Evolutionary conservation across 2,888 invertebrate genomes (phyloP), one percentile per base, ranked within the genome.

Genomic region (Mayetiola destructor): DNA sequence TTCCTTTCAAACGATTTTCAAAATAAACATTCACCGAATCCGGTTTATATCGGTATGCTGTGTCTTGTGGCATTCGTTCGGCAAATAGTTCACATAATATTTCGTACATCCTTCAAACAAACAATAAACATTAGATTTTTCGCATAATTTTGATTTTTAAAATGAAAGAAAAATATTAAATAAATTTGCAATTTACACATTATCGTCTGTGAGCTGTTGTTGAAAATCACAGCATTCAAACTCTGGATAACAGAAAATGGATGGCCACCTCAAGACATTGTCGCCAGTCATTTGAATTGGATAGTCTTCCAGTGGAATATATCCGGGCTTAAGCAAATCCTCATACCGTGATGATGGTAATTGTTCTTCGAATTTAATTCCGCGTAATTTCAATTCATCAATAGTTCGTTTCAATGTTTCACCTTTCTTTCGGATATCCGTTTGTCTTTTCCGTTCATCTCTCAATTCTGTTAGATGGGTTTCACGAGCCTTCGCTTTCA

Each of bases 211-310:
- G 65, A 93, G 88, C 59, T 80, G 78, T 68, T 86, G 82, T 39
- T 96, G 78, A 64, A 92, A 88, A 70, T 97, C 96, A 55, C 90
- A 87, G 64, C 86, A 81, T 59, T 82, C 76, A 66, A 84, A 84
- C 71, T 95, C 93, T 0, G 95, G 95, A 70, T 94, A 96, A 12
- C 90, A 73, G 62, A 95, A 80, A 18, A 89, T 75, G 0, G 92
- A 84, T 0, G 95, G 95, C 94, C 94, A 96, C 56, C 82, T 73
- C 12, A 96, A 70, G 40, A 72, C 68, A 14, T 73, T 64, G 0
- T 80, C 71, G 64, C 79, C 73, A 4, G 29, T 53, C 12, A 87
- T 64, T 64, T 78, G 76, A 1, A 88, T 88, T 56, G 79, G 76
- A 59, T 76, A 73, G 57, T 81, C 77, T 42, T 78, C 77, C 5